Conservation (phyloP, 1,140 invertebrate species). For the Wiebesia pumilae region DNA sequence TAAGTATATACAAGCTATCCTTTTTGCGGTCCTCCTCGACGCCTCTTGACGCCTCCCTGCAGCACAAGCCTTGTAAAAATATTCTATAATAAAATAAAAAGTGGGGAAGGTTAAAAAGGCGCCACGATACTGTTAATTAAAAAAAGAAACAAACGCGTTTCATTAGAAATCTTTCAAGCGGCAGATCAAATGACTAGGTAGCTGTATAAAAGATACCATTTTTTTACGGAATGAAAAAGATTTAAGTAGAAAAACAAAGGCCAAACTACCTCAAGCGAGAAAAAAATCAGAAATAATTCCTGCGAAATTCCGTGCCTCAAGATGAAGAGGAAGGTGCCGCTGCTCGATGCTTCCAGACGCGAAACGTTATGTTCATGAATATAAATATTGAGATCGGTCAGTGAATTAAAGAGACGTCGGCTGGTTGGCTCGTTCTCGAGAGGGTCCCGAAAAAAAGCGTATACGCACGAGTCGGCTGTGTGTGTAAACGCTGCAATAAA, state of each 20-base stretch:
- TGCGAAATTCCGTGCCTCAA: background rate
- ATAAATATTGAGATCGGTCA: slow-evolving; percentile 52
- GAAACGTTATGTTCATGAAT: slow-evolving; percentile 43
- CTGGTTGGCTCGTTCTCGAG: background rate
- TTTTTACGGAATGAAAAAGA: too few relatives aligned
- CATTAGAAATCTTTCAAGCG: too few relatives aligned
- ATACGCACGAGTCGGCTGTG: background rate
- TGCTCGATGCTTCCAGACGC: slow-evolving; percentile 6
- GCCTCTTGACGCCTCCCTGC: background rate
- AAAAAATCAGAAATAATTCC: slow-evolving; percentile 3
- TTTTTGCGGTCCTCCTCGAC: background rate
- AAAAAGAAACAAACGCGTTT: too few relatives aligned
- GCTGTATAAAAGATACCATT: too few relatives aligned
- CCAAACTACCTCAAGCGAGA: background rate
- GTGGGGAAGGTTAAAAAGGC: too few relatives aligned
- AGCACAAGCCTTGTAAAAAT: background rate
- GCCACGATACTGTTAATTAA: too few relatives aligned
- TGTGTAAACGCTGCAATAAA: background rate
- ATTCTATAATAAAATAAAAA: background rate
- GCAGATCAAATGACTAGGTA: too few relatives aligned
- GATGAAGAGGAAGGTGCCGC: slow-evolving; percentile 11
- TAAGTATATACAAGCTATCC: background rate
- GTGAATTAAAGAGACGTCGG: slow-evolving; percentile 50
- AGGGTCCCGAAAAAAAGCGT: slow-evolving; percentile 41
- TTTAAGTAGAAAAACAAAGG: background rate